Evolutionary conservation across 2,113 vertebrate genomes (phyloP).

Genomic region (Pedetes capensis): DNA sequence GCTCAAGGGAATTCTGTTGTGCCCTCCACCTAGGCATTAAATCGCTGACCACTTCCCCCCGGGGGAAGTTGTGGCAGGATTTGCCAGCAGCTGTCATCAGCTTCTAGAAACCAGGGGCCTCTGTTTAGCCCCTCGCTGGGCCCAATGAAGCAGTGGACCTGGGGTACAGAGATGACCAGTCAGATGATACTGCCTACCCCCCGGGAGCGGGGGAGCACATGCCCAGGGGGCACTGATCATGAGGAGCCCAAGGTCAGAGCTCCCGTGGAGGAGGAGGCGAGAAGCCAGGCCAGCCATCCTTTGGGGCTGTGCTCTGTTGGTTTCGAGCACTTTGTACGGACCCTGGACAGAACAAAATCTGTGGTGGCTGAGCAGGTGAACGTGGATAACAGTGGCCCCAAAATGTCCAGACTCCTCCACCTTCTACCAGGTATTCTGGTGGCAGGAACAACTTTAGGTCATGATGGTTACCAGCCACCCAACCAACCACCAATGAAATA

Average conservation of each 20-base stretch:
- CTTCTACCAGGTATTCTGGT: no score
- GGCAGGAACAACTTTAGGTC: background rate
- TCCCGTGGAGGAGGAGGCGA: background rate
- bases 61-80: no score
- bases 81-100: background rate
- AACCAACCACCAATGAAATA: background rate
- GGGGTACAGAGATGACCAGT: background rate
- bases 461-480: accelerated
- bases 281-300: background rate
- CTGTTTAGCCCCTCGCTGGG: constrained; percentile 33
- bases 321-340: background rate
- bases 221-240: background rate
- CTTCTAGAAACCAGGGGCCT: background rate
- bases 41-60: accelerated
- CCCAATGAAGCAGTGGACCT: background rate
- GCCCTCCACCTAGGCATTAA: accelerated
- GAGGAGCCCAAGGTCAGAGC: background rate
- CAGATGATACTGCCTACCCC: background rate
- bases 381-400: background rate
- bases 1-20: accelerated
- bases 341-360: background rate
- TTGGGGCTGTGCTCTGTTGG: no score
- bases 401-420: background rate
- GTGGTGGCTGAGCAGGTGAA: background rate
- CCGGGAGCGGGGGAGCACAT: background rate